phyloP scores from a whole-genome alignment of 53 echinoderm and acorn worm genomes.

The Holothuria leucospilota region DNA sequence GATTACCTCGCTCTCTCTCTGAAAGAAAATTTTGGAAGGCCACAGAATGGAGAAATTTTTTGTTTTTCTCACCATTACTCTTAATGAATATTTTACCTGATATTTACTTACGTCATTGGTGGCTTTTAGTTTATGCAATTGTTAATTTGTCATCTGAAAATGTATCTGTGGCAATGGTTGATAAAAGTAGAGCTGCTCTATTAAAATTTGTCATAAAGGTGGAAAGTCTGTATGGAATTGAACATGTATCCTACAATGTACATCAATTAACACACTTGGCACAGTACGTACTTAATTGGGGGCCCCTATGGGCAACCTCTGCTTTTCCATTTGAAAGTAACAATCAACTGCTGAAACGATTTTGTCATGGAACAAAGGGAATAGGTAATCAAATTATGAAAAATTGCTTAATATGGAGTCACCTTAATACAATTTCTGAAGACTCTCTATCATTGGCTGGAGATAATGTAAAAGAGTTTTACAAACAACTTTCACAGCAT shows the following conservation, averaged over 20 bases:
- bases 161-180: no score
- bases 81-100: not conserved
- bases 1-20: slow-evolving; percentile 9
- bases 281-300: slow-evolving; percentile 66
- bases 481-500: not conserved
- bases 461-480: no score
- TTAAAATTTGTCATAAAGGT: no score
- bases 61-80: slow-evolving; percentile 11
- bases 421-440: not conserved
- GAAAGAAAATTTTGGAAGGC: slow-evolving; percentile 39
- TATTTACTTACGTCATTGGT: slow-evolving; percentile 31
- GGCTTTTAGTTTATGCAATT: slow-evolving; percentile 40
- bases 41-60: slow-evolving; percentile 23
- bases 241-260: no score
- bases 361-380: slow-evolving; percentile 58
- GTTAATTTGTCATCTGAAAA: not conserved
- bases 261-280: no score
- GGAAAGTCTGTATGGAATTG: no score
- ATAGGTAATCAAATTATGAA: no score
- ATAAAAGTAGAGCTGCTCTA: no score
- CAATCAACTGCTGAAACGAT: slow-evolving; percentile 46
- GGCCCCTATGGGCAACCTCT: slow-evolving; percentile 68
- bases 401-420: not conserved
- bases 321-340: slow-evolving; percentile 66
- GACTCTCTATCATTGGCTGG: not conserved